These are phyloP conservation scores for Eumerus sabulonum DNA, from an alignment of 2,888 invertebrate species.

Conservation along the genomic window DNA sequence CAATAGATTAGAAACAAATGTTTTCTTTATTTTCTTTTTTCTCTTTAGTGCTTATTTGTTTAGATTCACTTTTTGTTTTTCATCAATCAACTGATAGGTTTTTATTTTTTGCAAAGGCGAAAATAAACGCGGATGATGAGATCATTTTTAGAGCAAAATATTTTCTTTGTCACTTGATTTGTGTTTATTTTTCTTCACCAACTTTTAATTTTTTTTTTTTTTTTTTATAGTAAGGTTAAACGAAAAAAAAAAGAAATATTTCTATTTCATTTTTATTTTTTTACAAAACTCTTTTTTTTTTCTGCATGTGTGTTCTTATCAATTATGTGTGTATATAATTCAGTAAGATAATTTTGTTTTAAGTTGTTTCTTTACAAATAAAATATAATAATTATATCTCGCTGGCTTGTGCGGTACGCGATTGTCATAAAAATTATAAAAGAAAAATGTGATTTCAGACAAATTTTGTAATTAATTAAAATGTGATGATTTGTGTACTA, in stretches of 20 bases:
- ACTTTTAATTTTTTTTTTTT: conserved; percentile 25
- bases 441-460: conserved; percentile 15
- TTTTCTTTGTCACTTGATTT: conserved; percentile 25
- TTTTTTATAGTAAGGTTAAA: conserved; percentile 30
- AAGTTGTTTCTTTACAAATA: conserved; percentile 24
- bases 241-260: too few relatives aligned
- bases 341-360: conserved; percentile 54
- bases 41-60: conserved; percentile 36
- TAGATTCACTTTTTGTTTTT: too few relatives aligned
- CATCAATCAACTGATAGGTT: too few relatives aligned
- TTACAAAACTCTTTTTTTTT: conserved; percentile 3
- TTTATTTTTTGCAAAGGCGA: conserved; percentile 73
- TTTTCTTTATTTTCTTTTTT: conserved; percentile 43
- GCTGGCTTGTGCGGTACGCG: conserved; percentile 19
- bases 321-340: conserved; percentile 29
- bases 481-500: conserved; percentile 35
- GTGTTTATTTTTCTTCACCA: conserved; percentile 21
- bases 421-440: conserved; percentile 70
- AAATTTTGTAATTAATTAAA: conserved; percentile 10
- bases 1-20: conserved; percentile 42
- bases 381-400: conserved; percentile 16
- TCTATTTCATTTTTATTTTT: too few relatives aligned
- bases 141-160: conserved; percentile 76
- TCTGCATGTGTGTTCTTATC: conserved; percentile 51
- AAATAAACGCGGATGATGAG: conserved; percentile 80